Evolutionary conservation across 2,797 vertebrate genomes (phyloP), one percentile per base, ranked within the genome.

Genomic region (Siniperca obscura): DNA sequence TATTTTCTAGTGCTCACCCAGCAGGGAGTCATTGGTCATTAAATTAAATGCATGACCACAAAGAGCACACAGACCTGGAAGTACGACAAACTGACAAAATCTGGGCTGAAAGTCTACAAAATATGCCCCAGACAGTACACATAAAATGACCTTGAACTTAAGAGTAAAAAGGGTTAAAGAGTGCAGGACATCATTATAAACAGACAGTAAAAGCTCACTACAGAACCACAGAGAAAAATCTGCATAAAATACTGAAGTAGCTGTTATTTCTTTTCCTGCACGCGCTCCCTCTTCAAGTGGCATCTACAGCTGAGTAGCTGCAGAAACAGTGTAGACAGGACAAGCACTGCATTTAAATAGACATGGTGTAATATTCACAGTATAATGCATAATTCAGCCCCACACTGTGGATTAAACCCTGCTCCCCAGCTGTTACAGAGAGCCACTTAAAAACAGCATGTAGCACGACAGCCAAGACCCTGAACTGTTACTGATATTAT

Each of bases 361-460:
- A 90, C 80, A 84, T 22, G 88, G 87, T 93, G 91, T 91, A 91
- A 90, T 85, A 86, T 89, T 90, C 85, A 81, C 87, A 86, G 80
- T 60, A 74, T 83, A 83, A 90, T 95, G 92, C 90, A 93, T 87
- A 92, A 92, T 94, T 94, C 92, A 95, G 89, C 82, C 76, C 83
- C 11, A 78, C 82, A 44, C 82, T 72, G 87, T 92, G 92, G 91
- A 85, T 92, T 90, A 92, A 93, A 92, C 84, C 74, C 82, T 80
- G 87, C 86, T 94, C 90, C 89, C 89, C 92, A 94, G 92, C 92
- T 90, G 92, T 86, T 93, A 82, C 86, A 79, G 76, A 87, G 90
- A 93, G 90, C 80, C 94, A 92, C 91, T 94, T 91, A 91, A 90
- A 91, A 89, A 85, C 92, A 86, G 87, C 80, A 79, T 91, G 91